A percentile compares a stretch with the other conserved stretches of the same genome.
phyloP scores from a whole-genome alignment of 2,113 vertebrate species.

The Neodon shergylaensis region DNA sequence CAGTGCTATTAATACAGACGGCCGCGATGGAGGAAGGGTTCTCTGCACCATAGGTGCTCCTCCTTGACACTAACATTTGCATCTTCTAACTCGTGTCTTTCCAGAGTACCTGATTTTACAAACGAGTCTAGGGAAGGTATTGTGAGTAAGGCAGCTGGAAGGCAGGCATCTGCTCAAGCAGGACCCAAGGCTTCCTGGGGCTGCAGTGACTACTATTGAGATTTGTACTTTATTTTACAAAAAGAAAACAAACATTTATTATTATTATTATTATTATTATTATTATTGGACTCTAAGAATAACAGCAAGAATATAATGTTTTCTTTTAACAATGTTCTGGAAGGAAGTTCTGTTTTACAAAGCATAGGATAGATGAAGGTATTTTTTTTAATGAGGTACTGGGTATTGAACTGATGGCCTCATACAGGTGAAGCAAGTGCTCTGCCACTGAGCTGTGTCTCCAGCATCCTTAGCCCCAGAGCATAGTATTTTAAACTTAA shows the following conservation, averaged over 20 bases:
- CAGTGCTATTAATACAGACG: conserved; percentile 50
- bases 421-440: neutral
- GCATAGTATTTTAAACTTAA: conserved; percentile 32
- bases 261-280: neutral
- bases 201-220: neutral
- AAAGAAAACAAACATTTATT: neutral
- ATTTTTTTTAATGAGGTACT: neutral
- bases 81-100: conserved; percentile 33
- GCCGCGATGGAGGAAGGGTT: neutral
- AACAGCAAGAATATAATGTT: conserved; percentile 43
- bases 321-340: neutral
- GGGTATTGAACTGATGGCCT: neutral
- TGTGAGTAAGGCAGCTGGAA: neutral
- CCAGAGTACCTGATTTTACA: neutral
- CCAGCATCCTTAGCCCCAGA: neutral
- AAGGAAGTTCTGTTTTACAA: neutral
- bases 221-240: neutral
- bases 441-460: neutral
- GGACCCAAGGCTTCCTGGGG: neutral
- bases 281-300: conserved; percentile 12
- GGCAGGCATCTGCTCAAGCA: neutral
- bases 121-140: neutral
- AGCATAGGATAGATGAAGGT: neutral
- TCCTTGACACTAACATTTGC: conserved; percentile 35
- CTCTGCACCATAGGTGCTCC: neutral